phyloP scores from a whole-genome alignment of 2,888 invertebrate species.

The Pomacea canaliculata region DNA sequence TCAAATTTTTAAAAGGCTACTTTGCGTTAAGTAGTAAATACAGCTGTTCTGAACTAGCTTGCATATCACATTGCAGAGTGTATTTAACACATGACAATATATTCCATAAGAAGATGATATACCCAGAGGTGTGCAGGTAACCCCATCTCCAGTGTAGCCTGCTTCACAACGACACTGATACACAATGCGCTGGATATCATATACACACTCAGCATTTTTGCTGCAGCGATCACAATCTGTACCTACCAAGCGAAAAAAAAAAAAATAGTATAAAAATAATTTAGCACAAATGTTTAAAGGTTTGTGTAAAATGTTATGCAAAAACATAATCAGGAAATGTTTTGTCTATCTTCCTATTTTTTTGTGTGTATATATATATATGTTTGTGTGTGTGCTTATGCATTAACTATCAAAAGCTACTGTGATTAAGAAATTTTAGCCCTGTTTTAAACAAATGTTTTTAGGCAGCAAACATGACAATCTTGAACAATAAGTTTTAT shows the following conservation, averaged over 20 bases:
- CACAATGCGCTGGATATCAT: slow-evolving; percentile 71
- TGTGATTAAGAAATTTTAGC: no score
- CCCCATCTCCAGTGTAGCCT: slow-evolving; percentile 77
- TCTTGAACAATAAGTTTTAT: no score
- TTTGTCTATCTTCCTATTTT: no score
- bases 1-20: neutral
- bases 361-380: no score
- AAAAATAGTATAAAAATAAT: neutral
- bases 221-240: slow-evolving; percentile 73
- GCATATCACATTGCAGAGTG: neutral
- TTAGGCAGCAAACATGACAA: no score
- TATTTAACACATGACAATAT: no score
- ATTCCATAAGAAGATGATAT: neutral
- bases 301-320: no score
- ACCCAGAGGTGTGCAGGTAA: slow-evolving; percentile 77
- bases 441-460: no score
- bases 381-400: no score
- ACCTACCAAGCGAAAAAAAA: slow-evolving; percentile 8
- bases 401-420: no score
- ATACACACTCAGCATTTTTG: slow-evolving; percentile 75
- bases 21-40: neutral
- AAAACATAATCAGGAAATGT: no score
- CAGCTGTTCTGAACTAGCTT: neutral
- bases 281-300: neutral
- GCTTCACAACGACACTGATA: slow-evolving; percentile 79